Evolutionary conservation across 2,113 vertebrate genomes (phyloP).

Genomic region (Megatriorchis doriae): DNA sequence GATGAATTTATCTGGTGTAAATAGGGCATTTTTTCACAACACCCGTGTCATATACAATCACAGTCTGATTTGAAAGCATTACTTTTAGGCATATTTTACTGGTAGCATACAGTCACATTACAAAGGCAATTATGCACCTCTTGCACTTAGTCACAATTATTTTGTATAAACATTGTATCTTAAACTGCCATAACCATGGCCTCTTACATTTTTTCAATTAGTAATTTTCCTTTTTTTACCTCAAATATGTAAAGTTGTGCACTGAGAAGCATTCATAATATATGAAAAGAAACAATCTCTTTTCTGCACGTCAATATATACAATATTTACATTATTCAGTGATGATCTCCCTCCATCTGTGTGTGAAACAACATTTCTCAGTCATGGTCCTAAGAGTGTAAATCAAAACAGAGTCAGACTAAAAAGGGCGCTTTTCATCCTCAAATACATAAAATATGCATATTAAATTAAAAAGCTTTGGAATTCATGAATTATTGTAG

Average conservation of each 20-base stretch:
- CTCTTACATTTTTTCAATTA: not conserved
- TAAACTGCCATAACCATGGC: not conserved
- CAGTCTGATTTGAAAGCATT: not conserved
- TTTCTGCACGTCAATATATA: not conserved
- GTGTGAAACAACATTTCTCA: constrained; percentile 26
- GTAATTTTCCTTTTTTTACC: not conserved
- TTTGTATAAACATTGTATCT: not conserved
- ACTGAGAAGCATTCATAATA: not conserved
- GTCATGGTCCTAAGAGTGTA: not conserved
- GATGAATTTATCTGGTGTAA: not conserved
- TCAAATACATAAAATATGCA: constrained; percentile 45
- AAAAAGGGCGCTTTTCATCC: constrained; percentile 9
- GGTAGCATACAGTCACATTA: not conserved
- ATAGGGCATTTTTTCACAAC: not conserved
- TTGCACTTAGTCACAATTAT: not conserved
- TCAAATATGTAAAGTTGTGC: not conserved
- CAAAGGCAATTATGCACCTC: not conserved
- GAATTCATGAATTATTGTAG: constrained; percentile 28
- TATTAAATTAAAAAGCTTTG: constrained; percentile 39
- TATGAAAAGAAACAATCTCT: not conserved
- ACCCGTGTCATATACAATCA: not conserved
- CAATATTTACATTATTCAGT: not conserved
- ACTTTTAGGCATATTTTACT: not conserved
- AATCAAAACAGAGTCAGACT: constrained; percentile 22
- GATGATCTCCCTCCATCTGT: not conserved